These are phyloP conservation scores for Brachionichthys hirsutus DNA, from an alignment of 2,113 vertebrate genomes.

Conservation along the genomic window DNA sequence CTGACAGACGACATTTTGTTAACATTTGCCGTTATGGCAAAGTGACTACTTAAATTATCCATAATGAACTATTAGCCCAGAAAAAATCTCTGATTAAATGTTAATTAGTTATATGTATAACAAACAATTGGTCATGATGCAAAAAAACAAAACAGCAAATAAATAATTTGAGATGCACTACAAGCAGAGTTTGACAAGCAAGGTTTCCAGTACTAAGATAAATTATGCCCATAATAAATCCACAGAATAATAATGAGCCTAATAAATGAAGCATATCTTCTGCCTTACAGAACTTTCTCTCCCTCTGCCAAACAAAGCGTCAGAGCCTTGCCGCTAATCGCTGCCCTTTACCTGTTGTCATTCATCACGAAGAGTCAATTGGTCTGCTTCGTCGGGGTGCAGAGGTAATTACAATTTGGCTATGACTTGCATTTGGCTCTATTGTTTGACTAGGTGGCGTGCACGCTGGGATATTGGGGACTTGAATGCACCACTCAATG, in stretches of 20 bases:
- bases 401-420: slow-evolving; percentile 74
- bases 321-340: slow-evolving; percentile 62
- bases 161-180: no score
- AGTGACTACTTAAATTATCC: neutral
- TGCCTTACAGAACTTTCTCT: slow-evolving; percentile 50
- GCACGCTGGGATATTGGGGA: slow-evolving; percentile 50
- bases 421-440: slow-evolving; percentile 58
- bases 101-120: neutral
- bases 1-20: no score
- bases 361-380: slow-evolving; percentile 69
- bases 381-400: slow-evolving; percentile 66
- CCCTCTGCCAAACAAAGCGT: slow-evolving; percentile 60
- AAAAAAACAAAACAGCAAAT: slow-evolving; percentile 1
- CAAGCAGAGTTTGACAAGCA: slow-evolving; percentile 5
- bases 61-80: neutral
- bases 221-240: slow-evolving; percentile 39
- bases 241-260: slow-evolving; percentile 40
- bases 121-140: slow-evolving; percentile 7
- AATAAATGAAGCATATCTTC: slow-evolving; percentile 52
- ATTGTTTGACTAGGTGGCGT: slow-evolving; percentile 58
- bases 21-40: no score
- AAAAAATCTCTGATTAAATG: neutral
- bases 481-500: slow-evolving; percentile 42
- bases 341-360: slow-evolving; percentile 71
- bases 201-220: slow-evolving; percentile 27